phyloP scores from a whole-genome alignment of 2,888 invertebrate species.

The Mactromeris polynyma region DNA sequence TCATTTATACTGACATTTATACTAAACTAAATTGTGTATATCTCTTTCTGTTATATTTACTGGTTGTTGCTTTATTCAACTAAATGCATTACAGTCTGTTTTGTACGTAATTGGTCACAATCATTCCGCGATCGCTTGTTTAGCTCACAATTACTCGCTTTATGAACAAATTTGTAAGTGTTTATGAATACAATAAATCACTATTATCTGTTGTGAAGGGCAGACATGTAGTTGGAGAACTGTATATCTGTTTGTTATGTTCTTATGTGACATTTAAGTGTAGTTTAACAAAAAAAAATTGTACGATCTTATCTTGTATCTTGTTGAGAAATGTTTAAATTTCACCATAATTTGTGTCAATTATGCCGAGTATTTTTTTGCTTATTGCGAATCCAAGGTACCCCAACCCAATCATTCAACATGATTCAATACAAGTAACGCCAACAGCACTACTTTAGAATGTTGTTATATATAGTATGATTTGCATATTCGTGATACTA shows the following conservation, averaged over 20 bases:
- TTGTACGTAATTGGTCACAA: not conserved
- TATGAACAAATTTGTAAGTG: not conserved
- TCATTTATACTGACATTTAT: too few species aligned
- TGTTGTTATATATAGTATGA: not conserved
- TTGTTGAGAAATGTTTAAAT: not conserved
- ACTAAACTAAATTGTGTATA: too few species aligned
- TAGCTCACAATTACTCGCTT: not conserved
- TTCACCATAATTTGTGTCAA: not conserved
- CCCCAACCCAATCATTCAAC: too few species aligned
- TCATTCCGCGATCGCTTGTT: not conserved
- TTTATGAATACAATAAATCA: not conserved
- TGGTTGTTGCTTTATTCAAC: not conserved
- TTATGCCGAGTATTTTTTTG: not conserved
- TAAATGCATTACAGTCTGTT: not conserved
- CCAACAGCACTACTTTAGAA: not conserved
- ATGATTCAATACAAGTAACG: not conserved
- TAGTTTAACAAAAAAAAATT: not conserved
- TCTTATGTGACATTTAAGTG: not conserved
- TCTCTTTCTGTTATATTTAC: not conserved
- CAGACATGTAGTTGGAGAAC: not conserved
- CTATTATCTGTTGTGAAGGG: not conserved
- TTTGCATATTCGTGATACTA: constrained; percentile 1
- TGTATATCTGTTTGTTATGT: not conserved
- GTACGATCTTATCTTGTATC: not conserved
- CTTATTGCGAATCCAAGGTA: not conserved